Conservation (phyloP, 2,113 vertebrate genomes). For the Setophaga kirtlandii region DNA sequence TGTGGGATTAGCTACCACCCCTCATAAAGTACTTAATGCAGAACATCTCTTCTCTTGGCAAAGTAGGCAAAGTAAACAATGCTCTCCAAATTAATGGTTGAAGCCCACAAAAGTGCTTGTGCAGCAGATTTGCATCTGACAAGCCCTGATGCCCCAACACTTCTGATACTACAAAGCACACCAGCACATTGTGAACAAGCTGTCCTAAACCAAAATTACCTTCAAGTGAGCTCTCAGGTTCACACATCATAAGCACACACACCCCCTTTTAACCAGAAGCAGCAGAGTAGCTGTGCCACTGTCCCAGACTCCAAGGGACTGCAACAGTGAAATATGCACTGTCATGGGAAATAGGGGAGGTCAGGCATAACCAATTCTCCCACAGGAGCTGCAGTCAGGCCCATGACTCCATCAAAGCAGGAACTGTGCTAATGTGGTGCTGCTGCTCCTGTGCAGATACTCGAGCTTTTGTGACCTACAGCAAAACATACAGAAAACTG, state of each 20-base stretch:
- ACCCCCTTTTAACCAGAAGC: neutral
- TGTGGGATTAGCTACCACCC: neutral
- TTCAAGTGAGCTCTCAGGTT: neutral
- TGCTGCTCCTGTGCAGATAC: no score
- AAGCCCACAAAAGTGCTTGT: neutral
- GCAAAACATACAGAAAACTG: neutral
- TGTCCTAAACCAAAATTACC: neutral
- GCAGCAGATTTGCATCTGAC: neutral
- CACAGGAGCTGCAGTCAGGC: neutral
- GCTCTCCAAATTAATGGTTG: neutral
- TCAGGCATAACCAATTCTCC: neutral
- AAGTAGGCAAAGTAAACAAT: neutral
- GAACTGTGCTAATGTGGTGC: neutral
- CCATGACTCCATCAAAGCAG: neutral
- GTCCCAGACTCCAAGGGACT: neutral
- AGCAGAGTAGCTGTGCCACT: neutral
- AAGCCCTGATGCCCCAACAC: neutral
- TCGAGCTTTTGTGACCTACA: accelerated
- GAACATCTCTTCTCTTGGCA: neutral
- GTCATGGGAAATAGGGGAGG: accelerated
- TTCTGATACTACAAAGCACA: neutral
- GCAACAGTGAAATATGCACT: neutral
- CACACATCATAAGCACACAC: neutral
- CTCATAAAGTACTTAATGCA: neutral
- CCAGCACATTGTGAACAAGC: no score